Base-by-base conservation (phyloP, 2,113 vertebrate species). In the Choloepus hoffmanni region DNA sequence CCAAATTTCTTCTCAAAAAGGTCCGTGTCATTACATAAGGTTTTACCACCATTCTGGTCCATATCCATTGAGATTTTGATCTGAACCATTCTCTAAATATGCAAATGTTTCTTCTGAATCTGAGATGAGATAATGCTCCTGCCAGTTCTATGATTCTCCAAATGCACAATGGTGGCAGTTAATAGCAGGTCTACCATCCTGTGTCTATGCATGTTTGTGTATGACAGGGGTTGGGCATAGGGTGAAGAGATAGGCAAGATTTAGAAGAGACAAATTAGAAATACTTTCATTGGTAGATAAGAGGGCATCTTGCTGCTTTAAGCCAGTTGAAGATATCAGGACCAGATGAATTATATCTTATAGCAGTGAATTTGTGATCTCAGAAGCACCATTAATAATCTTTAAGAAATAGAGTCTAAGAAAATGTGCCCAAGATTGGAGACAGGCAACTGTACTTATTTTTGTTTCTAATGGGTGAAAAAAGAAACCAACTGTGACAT, bases 321-420 rank as follows among this genome's bases (percentile, higher is more conserved):
- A 95, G 60, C 65, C 40, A 73, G 14, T 89, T 89, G 12, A 68
- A 84, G 14, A 65, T 91, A 79, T 55, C 53, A 83, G 58, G 63
- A 23, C 19, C 65, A 86, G 72, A 81, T 77, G 23, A 95, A 83
- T 89, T 86, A 91, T 21, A 89, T 81, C 2, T 82, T 24, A 43
- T 33, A 23, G n/a, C 85, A 92, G 36, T 93, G 63, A 84, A 82
- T 45, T 95, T 95, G 48, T 92, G 33, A 94, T 94, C 6, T 92
- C 60, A 86, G 26, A 87, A 55, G 72, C 36, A 85, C 26, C 60
- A 43, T 28, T 50, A 68, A 30, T 68, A 24, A 68, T 53, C 30
- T 68, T 85, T 67, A 53, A 85, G 33, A 86, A 86, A 72, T 43
- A 45, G 19, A 48, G 68, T 48, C 43, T 86, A 73, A 48, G 55